These are phyloP conservation scores for Dicranocentrus wangi DNA, from an alignment of 2,888 invertebrate species.

Conservation along the genomic window DNA sequence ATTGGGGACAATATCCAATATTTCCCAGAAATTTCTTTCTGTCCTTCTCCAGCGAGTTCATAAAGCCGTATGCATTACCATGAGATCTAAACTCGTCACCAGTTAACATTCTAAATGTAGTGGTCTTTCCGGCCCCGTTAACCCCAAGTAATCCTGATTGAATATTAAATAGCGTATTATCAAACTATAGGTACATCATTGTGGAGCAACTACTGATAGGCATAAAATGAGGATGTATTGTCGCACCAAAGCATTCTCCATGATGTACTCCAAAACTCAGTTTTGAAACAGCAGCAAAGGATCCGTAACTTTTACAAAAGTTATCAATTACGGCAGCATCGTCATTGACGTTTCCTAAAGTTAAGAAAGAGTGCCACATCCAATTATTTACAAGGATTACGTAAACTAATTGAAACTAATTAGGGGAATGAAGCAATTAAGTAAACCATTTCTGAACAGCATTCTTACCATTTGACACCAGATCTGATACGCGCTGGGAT, in stretches of 20 bases:
- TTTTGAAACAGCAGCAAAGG: constrained; percentile 79
- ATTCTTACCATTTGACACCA: constrained; percentile 43
- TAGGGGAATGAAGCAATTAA: background rate
- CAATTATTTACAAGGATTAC: background rate
- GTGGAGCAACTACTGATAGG: background rate
- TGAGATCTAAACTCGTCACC: constrained; percentile 76
- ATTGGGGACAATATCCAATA: constrained; percentile 82
- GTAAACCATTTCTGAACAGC: background rate
- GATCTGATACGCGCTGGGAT: constrained; percentile 39
- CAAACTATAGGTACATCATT: too few species aligned
- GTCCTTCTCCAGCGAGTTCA: constrained; percentile 73
- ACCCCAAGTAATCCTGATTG: constrained; percentile 60
- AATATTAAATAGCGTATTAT: background rate
- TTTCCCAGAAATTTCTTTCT: constrained; percentile 65
- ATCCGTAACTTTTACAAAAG: constrained; percentile 73
- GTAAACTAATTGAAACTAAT: background rate
- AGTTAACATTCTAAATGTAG: constrained; percentile 76
- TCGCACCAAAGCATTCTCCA: constrained; percentile 76
- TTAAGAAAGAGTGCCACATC: background rate
- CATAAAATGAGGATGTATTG: background rate
- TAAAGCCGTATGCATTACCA: constrained; percentile 75
- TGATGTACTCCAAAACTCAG: constrained; percentile 81
- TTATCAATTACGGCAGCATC: constrained; percentile 68
- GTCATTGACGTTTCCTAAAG: constrained; percentile 55
- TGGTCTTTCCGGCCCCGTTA: constrained; percentile 63